Conservation (phyloP, 2,113 vertebrate species). For the Cavia porcellus region DNA sequence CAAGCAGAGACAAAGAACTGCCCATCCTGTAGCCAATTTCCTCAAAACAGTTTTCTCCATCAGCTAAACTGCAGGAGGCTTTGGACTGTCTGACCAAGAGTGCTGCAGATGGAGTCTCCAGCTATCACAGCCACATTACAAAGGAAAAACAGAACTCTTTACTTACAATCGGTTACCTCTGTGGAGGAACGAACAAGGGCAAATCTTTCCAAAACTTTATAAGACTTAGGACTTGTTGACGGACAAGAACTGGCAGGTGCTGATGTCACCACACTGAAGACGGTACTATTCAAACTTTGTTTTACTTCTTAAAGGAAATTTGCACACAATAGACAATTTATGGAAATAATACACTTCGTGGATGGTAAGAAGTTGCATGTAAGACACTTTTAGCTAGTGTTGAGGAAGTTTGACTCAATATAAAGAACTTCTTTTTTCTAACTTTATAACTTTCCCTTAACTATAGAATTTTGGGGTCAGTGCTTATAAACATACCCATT, state of each 20-base stretch:
- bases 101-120: conserved; percentile 98
- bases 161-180: conserved; percentile 96
- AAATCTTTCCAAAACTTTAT: conserved; percentile 96
- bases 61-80: conserved; percentile 95
- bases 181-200: conserved; percentile 96
- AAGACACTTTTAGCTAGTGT: conserved; percentile 84
- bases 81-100: conserved; percentile 95
- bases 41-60: conserved; percentile 95
- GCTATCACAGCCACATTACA: conserved; percentile 97
- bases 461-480: conserved; percentile 87
- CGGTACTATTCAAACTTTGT: conserved; percentile 95
- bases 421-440: conserved; percentile 80
- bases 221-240: conserved; percentile 94
- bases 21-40: conserved; percentile 96
- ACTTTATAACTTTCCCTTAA: conserved; percentile 83
- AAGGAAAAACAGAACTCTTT: conserved; percentile 98
- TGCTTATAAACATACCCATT: conserved; percentile 85
- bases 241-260: conserved; percentile 96
- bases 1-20: conserved; percentile 97
- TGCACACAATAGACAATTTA: conserved; percentile 64
- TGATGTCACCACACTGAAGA: conserved; percentile 96
- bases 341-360: conserved; percentile 70
- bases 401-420: conserved; percentile 80
- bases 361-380: conserved; percentile 74
- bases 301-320: conserved; percentile 91